Evolutionary conservation across 1,140 invertebrate species (phyloP).

Genomic region (Lepidurus apus): DNA sequence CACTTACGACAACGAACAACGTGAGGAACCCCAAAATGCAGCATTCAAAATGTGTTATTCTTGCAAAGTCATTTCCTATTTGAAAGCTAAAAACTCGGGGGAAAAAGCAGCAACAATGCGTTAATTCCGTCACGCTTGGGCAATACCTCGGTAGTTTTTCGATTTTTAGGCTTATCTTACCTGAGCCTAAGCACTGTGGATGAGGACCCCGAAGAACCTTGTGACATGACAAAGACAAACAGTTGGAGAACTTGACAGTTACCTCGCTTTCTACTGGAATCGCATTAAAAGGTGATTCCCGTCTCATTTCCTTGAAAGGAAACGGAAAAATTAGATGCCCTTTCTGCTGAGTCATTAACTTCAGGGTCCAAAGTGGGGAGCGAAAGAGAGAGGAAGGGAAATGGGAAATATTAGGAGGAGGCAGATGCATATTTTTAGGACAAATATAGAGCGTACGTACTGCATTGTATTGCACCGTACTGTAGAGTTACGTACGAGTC

Average conservation of each 20-base stretch:
- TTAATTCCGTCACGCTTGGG: constrained; percentile 5
- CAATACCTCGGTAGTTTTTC: neutral
- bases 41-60: neutral
- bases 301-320: constrained; percentile 19
- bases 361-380: neutral
- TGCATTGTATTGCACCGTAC: too few relatives aligned
- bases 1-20: neutral
- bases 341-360: constrained; percentile 11
- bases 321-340: constrained; percentile 19
- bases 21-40: neutral
- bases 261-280: neutral
- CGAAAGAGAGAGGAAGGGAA: neutral
- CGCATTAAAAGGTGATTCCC: constrained; percentile 12
- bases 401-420: neutral
- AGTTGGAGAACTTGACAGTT: constrained; percentile 11
- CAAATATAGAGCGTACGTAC: neutral
- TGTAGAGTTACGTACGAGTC: neutral
- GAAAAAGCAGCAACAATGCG: neutral
- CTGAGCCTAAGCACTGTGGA: neutral
- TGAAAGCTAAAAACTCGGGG: neutral
- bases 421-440: neutral
- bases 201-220: neutral
- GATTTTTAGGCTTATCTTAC: neutral
- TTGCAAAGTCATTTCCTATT: constrained; percentile 15
- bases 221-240: constrained; percentile 17